These are phyloP conservation scores for Drosophila teissieri DNA, from an alignment of 1,140 invertebrate genomes.

Conservation along the genomic window DNA sequence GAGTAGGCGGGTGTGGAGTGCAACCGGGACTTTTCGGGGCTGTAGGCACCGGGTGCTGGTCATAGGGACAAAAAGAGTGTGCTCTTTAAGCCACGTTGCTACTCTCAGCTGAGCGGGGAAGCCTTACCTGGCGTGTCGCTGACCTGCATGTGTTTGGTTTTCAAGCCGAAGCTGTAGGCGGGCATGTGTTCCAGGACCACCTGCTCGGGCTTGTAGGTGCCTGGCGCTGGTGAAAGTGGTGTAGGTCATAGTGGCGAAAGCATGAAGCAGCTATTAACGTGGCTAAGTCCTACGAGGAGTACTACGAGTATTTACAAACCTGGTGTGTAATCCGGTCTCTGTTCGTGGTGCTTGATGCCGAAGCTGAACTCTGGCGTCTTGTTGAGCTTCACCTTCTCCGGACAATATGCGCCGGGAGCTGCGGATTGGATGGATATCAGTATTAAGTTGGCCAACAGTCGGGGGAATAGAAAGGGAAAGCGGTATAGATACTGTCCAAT, in stretches of 20 bases:
- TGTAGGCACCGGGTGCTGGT: slow-evolving; percentile 86
- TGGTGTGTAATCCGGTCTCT: slow-evolving; percentile 90
- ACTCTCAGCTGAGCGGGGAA: neutral
- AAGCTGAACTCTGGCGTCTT: slow-evolving; percentile 88
- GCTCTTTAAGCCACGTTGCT: neutral
- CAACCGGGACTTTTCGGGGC: slow-evolving; percentile 84
- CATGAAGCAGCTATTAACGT: neutral
- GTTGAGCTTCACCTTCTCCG: slow-evolving; percentile 88
- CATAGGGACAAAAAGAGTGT: neutral
- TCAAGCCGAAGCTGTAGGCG: slow-evolving; percentile 87
- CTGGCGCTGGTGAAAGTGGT: slow-evolving; percentile 84
- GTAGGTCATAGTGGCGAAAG: slow-evolving; percentile 84
- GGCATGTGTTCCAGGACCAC: slow-evolving; percentile 87
- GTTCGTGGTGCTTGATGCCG: slow-evolving; percentile 87
- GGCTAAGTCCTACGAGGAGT: neutral
- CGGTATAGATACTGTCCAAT: slow-evolving; percentile 37
- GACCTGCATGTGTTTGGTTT: slow-evolving; percentile 85
- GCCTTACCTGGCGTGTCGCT: slow-evolving; percentile 75
- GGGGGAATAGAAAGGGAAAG: neutral
- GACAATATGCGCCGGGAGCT: slow-evolving; percentile 87
- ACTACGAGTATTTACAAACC: slow-evolving; percentile 84
- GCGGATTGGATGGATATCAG: slow-evolving; percentile 73
- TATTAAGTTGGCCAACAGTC: neutral
- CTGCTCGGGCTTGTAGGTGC: slow-evolving; percentile 88
- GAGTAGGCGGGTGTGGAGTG: slow-evolving; percentile 86